Base-by-base conservation (phyloP, 2,888 invertebrate species). In the Pristionchus exspectatus region DNA sequence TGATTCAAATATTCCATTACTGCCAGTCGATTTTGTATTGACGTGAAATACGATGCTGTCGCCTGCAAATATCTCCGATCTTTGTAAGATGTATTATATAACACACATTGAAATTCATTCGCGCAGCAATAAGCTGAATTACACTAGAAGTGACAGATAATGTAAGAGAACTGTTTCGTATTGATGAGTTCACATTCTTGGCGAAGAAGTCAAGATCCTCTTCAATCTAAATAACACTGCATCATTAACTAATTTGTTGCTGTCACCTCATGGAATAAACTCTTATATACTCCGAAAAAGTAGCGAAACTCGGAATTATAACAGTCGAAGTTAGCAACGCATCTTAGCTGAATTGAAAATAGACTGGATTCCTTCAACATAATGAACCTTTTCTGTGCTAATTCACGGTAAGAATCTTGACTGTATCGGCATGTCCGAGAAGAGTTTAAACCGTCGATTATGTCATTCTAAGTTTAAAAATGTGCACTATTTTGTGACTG, bases 1-100 rank as follows among this genome's bases (percentile, higher is more conserved):
- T 21, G 30, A 66, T 89, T 89, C 1, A 89, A 66, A 27, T 14
- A 81, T 44, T 89, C 89, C 89, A 89, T 89, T 2, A 89, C 89
- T 33, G 81, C 59, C 2, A 89, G n/a, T 33, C 89, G 54, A 27
- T 89, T 89, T 30, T 83, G 89, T 21, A 89, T 30, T 63, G 72
- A 59, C 0, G 44, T 72, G 69, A 77, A 88, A 38, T 63, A 88
- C 10, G 30, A 24, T 7, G 54, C 18, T 3, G 33, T n/a, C 1
- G 18, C 74, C 87, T 87, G 27, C 1, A 44, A n/a, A 30, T 9
- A 10, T 18, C 30, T 27, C 59, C 33, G 5, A 84, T 30, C 10
- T 72, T 14, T 63, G n/a, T 18, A 16, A 9, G 10, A 18, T 21
- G 44, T 1, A 0, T 0, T 74, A 30, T 3, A 9, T 30, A 21